Conservation (phyloP, 2,113 vertebrate species). For the Microtus ochrogaster region DNA sequence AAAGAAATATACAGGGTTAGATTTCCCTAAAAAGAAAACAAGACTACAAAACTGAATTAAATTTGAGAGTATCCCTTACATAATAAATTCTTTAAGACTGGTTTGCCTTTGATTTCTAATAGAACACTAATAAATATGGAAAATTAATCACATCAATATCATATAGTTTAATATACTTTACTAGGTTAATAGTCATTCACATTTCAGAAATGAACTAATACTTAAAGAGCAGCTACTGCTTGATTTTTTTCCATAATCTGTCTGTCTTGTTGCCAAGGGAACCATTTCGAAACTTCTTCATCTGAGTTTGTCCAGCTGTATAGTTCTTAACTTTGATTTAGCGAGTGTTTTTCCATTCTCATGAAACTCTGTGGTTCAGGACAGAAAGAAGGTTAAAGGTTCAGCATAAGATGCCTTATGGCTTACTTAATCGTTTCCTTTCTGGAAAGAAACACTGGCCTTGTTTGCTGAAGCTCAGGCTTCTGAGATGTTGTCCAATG, state of each 20-base stretch:
- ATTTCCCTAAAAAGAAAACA: constrained; percentile 36
- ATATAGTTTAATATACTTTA: neutral
- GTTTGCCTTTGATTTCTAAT: neutral
- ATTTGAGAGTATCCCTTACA: neutral
- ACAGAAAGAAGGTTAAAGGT: constrained; percentile 61
- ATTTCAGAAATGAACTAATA: constrained; percentile 25
- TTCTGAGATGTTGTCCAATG: constrained; percentile 37
- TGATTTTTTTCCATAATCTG: constrained; percentile 53
- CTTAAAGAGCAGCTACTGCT: constrained; percentile 39
- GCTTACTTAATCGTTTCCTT: constrained; percentile 70
- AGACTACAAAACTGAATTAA: neutral
- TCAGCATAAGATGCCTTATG: constrained; percentile 45
- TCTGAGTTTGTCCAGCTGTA: constrained; percentile 73
- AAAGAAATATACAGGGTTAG: neutral
- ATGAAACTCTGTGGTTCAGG: constrained; percentile 47
- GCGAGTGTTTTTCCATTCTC: constrained; percentile 74
- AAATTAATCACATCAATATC: neutral
- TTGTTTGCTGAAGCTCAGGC: constrained; percentile 45
- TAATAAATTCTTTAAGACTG: neutral
- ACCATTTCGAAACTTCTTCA: constrained; percentile 66
- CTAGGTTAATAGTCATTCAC: constrained; percentile 3
- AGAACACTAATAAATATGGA: neutral
- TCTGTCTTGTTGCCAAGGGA: constrained; percentile 64
- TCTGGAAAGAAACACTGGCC: constrained; percentile 31
- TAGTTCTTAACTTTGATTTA: constrained; percentile 57